These are phyloP conservation scores for Hydractinia echinata DNA, from an alignment of 30 jellyfish, hydroid and myxozoan genomes.

Conservation along the genomic window DNA sequence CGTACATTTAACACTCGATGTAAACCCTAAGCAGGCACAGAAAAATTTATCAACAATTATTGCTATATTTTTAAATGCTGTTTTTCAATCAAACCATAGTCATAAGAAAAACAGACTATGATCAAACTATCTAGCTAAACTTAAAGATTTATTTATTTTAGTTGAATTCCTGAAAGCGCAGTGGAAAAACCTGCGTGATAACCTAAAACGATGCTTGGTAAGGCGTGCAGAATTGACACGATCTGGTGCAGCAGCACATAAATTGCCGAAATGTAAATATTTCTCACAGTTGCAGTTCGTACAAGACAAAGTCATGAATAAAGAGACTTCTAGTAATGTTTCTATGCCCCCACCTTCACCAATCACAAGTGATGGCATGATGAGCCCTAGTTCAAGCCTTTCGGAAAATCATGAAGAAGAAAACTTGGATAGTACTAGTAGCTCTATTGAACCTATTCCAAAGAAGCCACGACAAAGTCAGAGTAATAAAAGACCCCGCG, in stretches of 20 bases:
- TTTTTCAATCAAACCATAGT: too few species aligned
- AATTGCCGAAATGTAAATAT: constrained; percentile 70
- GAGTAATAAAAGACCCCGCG: too few species aligned
- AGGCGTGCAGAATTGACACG: constrained; percentile 40
- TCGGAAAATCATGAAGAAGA: neutral
- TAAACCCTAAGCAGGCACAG: too few species aligned
- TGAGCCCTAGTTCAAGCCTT: constrained; percentile 1
- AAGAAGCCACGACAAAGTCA: too few species aligned
- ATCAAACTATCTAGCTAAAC: too few species aligned
- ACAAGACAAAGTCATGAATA: constrained; percentile 41
- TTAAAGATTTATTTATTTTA: too few species aligned
- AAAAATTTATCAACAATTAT: too few species aligned
- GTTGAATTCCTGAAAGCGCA: constrained; percentile 55
- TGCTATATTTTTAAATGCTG: too few species aligned
- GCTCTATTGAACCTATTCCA: too few species aligned
- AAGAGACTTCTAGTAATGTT: constrained; percentile 29
- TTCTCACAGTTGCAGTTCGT: constrained; percentile 51
- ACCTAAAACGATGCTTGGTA: constrained; percentile 38
- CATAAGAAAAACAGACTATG: too few species aligned
- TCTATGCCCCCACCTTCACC: constrained; percentile 9
- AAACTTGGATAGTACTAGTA: too few species aligned
- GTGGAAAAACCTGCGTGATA: constrained; percentile 52
- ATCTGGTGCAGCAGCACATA: constrained; percentile 71
- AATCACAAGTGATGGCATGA: neutral
- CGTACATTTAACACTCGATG: too few species aligned